These are phyloP conservation scores for Lynx canadensis DNA, from an alignment of 2,113 vertebrate genomes.

Conservation along the genomic window DNA sequence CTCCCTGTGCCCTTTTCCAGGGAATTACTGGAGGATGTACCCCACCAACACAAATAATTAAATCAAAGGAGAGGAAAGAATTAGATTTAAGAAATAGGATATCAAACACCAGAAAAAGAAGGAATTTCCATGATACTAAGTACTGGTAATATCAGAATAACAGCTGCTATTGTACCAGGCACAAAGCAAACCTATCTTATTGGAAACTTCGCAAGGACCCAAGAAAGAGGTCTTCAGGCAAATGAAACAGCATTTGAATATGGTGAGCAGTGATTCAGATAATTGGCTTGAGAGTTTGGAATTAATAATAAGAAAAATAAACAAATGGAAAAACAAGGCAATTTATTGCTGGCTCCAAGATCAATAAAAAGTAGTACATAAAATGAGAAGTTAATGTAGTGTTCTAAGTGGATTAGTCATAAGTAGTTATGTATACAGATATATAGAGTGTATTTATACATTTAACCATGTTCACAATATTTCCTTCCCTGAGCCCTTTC, in stretches of 20 bases:
- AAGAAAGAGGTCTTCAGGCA: not conserved
- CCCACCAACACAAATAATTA: not conserved
- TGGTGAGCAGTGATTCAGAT: not conserved
- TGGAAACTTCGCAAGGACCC: not conserved
- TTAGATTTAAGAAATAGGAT: not conserved
- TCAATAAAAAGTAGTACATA: not conserved
- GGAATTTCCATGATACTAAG: not conserved
- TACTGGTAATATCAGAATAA: not conserved
- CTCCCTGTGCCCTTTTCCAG: not conserved
- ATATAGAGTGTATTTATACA: not conserved
- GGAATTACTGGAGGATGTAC: not conserved
- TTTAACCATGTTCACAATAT: not conserved
- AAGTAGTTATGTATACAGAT: not conserved
- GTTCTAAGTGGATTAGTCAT: not conserved
- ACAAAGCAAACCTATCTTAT: not conserved
- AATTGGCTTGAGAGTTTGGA: not conserved
- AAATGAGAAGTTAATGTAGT: not conserved
- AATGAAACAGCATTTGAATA: not conserved
- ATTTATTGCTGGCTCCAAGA: not conserved
- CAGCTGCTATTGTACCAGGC: not conserved
- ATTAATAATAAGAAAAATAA: not conserved
- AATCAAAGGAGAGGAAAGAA: not conserved
- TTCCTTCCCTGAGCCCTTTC: not conserved
- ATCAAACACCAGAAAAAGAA: not conserved
- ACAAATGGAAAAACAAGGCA: not conserved